Evolutionary conservation across 2,888 invertebrate species (phyloP).

Genomic region (Matsumyia berberina): DNA sequence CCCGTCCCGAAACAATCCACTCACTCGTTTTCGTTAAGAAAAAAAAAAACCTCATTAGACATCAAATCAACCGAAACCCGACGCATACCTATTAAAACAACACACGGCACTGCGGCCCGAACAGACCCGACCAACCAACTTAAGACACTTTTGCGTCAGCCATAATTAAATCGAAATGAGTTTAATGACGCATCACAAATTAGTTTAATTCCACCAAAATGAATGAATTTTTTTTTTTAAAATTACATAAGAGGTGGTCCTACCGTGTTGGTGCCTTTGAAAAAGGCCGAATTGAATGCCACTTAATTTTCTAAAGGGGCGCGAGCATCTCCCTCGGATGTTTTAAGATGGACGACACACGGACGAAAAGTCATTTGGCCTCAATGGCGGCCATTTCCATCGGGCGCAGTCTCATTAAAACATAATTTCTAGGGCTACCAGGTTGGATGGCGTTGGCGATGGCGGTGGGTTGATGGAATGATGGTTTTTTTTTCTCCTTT

Average conservation of each 20-base stretch:
- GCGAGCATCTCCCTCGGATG: slow-evolving; percentile 15
- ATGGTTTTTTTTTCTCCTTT: not conserved
- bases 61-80: slow-evolving; percentile 63
- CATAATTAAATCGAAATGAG: slow-evolving; percentile 73
- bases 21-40: slow-evolving; percentile 9
- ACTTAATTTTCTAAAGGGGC: slow-evolving; percentile 58
- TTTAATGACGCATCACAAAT: slow-evolving; percentile 73
- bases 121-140: slow-evolving; percentile 16
- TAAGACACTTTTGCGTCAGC: slow-evolving; percentile 56
- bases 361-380: slow-evolving; percentile 38
- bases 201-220: slow-evolving; percentile 43
- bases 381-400: slow-evolving; percentile 62
- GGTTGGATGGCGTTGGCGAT: not conserved
- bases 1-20: not conserved
- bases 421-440: slow-evolving; percentile 50
- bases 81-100: slow-evolving; percentile 9
- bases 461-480: slow-evolving; percentile 1
- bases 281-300: slow-evolving; percentile 63
- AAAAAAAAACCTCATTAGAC: slow-evolving; percentile 43
- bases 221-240: slow-evolving; percentile 19
- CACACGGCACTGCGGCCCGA: not conserved
- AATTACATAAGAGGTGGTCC: slow-evolving; percentile 49
- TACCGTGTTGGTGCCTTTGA: slow-evolving; percentile 48
- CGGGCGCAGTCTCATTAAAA: slow-evolving; percentile 58
- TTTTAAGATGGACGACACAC: slow-evolving; percentile 45